Evolutionary conservation across 2,797 vertebrate species (phyloP).

Genomic region (Rhabdomys pumilio): DNA sequence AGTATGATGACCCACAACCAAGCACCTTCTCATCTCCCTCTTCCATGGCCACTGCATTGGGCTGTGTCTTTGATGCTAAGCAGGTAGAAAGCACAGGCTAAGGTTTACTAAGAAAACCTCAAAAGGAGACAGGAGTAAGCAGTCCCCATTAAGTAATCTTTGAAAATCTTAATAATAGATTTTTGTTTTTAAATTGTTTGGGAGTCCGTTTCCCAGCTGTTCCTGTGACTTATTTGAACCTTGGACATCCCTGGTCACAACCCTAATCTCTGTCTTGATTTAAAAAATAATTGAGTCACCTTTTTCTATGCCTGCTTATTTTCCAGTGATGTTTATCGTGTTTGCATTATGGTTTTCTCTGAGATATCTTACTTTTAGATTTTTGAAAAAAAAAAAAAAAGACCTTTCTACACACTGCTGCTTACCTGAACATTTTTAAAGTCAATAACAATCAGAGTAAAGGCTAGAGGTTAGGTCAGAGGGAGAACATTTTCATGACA

Average conservation of each 20-base stretch:
- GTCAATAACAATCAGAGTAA: constrained; percentile 5
- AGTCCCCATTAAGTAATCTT: background rate
- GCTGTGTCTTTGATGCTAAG: background rate
- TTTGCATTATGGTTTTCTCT: background rate
- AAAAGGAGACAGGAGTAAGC: background rate
- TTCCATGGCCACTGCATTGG: background rate
- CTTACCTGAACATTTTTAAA: background rate
- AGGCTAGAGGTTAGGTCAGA: background rate
- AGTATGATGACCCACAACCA: background rate
- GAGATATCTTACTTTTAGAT: background rate
- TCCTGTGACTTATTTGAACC: constrained; percentile 22
- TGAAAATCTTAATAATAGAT: background rate
- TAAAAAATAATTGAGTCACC: constrained; percentile 38
- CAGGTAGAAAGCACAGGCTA: background rate
- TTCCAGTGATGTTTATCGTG: constrained; percentile 21
- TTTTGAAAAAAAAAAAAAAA: background rate
- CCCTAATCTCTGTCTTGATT: background rate
- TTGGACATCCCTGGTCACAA: constrained; percentile 11
- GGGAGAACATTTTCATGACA: background rate
- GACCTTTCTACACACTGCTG: background rate
- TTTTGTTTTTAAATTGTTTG: constrained; percentile 36
- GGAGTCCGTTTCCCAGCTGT: constrained; percentile 10
- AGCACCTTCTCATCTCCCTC: background rate
- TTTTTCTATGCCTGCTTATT: constrained; percentile 8
- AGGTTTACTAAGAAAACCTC: background rate